Percentiles rank a stretch among this genome's conserved stretches.
phyloP scores from a whole-genome alignment of 37 sponge, comb jelly and placozoan genomes.

The Oopsacas minuta region DNA sequence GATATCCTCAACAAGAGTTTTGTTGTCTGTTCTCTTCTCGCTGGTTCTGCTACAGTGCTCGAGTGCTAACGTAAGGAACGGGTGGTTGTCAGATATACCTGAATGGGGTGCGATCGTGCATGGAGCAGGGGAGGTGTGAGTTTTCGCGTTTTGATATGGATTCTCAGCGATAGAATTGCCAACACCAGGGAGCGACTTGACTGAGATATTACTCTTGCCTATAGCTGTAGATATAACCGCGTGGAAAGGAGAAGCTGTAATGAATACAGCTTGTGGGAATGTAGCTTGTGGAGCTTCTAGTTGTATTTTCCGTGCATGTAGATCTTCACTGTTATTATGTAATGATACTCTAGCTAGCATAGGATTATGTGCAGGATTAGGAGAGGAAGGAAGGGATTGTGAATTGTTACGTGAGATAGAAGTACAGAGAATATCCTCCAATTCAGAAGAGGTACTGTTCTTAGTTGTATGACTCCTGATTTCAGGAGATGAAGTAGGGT shows the following conservation, averaged over 20 bases:
- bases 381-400: neutral
- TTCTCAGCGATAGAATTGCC: neutral
- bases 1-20: neutral
- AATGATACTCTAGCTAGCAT: neutral
- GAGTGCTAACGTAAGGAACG: constrained; percentile 12
- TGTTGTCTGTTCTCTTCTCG: constrained; percentile 17
- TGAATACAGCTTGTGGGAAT: neutral
- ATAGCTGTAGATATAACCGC: neutral
- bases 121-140: neutral
- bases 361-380: neutral
- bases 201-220: neutral
- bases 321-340: neutral
- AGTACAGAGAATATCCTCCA: neutral
- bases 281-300: neutral
- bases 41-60: neutral
- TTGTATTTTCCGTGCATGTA: neutral
- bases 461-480: neutral
- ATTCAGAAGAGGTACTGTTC: neutral
- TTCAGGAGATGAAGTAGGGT: neutral
- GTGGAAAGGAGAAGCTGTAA: neutral
- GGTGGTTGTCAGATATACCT: neutral
- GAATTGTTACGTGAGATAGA: neutral
- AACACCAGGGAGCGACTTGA: neutral
- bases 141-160: neutral
- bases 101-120: constrained; percentile 2